Conservation (phyloP, 2,888 invertebrate genomes). For the Leptodirus hochenwartii region DNA sequence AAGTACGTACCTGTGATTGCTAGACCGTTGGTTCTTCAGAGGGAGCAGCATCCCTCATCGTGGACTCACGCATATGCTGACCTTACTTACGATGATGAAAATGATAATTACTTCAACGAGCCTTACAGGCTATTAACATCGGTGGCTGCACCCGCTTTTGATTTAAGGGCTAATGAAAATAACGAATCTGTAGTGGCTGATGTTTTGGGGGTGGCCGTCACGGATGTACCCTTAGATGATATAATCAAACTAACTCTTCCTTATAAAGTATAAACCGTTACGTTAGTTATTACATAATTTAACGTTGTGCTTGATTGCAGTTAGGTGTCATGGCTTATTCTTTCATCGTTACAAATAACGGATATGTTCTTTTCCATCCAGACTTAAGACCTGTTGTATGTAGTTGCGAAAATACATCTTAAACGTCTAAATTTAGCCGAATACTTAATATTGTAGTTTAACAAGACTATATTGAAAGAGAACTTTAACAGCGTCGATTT, state of each 20-base stretch:
- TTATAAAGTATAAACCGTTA: conserved; percentile 58
- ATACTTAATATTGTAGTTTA: conserved; percentile 8
- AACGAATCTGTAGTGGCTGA: conserved; percentile 45
- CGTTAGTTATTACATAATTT: no score
- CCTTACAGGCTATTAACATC: conserved; percentile 67
- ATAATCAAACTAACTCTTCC: conserved; percentile 78
- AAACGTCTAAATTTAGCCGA: no score
- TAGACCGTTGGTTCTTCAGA: conserved; percentile 61
- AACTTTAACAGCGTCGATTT: conserved; percentile 95
- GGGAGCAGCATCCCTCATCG: conserved; percentile 56
- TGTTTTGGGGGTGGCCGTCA: conserved; percentile 87
- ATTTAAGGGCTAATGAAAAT: conserved; percentile 42
- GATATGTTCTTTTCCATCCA: conserved; percentile 88
- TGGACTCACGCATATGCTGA: conserved; percentile 95
- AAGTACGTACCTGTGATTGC: conserved; percentile 93
- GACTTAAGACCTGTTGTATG: conserved; percentile 77
- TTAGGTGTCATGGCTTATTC: conserved; percentile 93
- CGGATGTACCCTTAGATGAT: conserved; percentile 84
- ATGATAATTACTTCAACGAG: conserved; percentile 18
- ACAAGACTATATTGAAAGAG: conserved; percentile 35
- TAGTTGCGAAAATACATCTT: no score
- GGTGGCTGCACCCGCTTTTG: conserved; percentile 83
- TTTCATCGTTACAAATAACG: conserved; percentile 93
- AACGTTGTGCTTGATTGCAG: conserved; percentile 31
- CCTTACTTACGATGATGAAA: conserved; percentile 32